These are phyloP conservation scores for Rhopalosiphum maidis DNA, from an alignment of 1,140 invertebrate species.

Conservation along the genomic window DNA sequence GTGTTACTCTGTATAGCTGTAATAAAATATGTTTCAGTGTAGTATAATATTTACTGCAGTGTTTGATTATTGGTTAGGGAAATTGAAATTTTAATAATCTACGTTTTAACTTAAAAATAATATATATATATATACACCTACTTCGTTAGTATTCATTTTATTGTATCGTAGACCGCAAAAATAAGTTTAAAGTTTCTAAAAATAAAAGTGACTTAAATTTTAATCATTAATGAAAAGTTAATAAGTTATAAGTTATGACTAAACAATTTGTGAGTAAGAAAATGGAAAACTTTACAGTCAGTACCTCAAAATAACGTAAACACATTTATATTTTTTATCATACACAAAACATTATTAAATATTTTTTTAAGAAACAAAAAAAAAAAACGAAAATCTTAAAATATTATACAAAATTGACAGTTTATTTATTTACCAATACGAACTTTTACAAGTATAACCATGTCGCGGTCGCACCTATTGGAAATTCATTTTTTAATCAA, in stretches of 20 bases:
- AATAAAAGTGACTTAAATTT: not conserved
- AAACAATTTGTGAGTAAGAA: no score
- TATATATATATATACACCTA: not conserved
- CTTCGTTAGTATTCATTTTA: not conserved
- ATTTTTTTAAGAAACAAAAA: no score
- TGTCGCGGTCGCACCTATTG: no score
- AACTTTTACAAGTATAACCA: no score
- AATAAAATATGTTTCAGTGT: not conserved
- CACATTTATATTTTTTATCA: no score
- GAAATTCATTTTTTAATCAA: no score
- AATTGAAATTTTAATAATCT: not conserved
- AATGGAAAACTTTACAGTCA: no score
- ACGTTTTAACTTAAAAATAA: not conserved
- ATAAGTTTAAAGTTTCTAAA: not conserved
- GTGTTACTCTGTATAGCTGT: not conserved
- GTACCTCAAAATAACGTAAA: no score
- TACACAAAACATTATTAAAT: no score
- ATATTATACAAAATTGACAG: no score
- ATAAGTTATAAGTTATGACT: not conserved
- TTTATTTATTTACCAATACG: no score
- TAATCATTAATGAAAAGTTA: not conserved
- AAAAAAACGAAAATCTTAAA: no score
- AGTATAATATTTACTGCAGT: not conserved
- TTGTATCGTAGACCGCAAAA: not conserved
- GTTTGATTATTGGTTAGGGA: not conserved